phyloP scores from a whole-genome alignment of 2,113 vertebrate species.

The Pycnonotus jocosus region DNA sequence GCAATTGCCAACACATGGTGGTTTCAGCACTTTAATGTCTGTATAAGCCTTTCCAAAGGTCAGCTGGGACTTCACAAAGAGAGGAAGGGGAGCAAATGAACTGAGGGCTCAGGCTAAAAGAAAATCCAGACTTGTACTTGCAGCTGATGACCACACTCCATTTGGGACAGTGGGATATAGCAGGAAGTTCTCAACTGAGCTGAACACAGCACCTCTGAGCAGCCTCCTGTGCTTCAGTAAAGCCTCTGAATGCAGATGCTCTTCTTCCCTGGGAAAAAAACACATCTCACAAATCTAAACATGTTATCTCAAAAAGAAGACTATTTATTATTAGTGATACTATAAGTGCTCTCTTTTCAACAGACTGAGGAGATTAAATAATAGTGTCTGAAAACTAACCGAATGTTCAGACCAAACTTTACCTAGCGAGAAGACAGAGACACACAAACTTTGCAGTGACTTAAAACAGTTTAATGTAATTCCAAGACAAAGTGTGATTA shows the following conservation, averaged over 20 bases:
- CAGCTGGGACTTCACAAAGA: not conserved
- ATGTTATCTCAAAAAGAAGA: not conserved
- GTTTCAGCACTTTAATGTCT: not conserved
- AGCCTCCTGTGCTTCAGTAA: not conserved
- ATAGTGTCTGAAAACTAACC: not conserved
- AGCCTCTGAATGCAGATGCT: not conserved
- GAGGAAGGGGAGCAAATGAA: not conserved
- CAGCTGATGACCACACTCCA: not conserved
- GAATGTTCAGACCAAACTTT: not conserved
- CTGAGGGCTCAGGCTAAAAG: not conserved
- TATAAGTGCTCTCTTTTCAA: not conserved
- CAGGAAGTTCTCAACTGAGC: not conserved
- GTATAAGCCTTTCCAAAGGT: not conserved
- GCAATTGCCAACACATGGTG: not conserved
- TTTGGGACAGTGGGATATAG: fast-evolving
- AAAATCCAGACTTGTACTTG: not conserved
- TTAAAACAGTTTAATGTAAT: conserved; percentile 99
- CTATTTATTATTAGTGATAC: not conserved
- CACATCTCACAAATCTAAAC: not conserved
- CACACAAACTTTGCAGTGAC: conserved; percentile 78
- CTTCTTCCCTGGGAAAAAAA: not conserved
- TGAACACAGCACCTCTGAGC: not conserved
- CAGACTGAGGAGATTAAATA: not conserved
- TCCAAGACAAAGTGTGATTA: conserved; percentile 99
- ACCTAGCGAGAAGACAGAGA: not conserved